Base-by-base conservation (phyloP, 1,140 invertebrate species). In the Rhizoglyphus robini region DNA sequence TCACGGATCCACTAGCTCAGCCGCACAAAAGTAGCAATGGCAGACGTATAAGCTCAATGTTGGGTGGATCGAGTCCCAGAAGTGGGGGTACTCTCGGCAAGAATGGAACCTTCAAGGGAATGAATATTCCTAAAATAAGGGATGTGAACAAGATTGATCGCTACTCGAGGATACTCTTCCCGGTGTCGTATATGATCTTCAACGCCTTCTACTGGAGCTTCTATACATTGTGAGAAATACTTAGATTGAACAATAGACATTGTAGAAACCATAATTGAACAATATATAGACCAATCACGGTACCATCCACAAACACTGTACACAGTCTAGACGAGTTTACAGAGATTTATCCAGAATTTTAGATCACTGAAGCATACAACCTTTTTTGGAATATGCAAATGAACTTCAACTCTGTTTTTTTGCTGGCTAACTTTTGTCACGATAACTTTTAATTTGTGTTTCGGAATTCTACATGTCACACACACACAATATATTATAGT, bases 101-200 rank as follows among this genome's bases (percentile, higher is more conserved):
- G 4, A 60, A 47, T 62, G 68, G 57, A n/a, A n/a, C n/a, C 38
- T 65, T 75, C 48, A 72, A 71, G 71, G 71, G 69, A 67, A 51
- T 2, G 1, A 75, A 72, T 63, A 86, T 96, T 78, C 93, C 91
- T 0, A 86, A 87, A 75, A 94, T 97, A 70, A 88, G 92, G 73
- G 92, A 97, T 76, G 92, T 98, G 38, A 96, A 96, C 75, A 86
- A 93, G 49, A 97, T 98, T 71, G 94, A 97, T 76, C 94, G 94
- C 73, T 95, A 94, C 74, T 94, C 92, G 8, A 80, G 94, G 68
- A 83, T 96, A 67, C 81, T 95, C 60, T 98, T 98, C 77, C 94
- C 94, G 0, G 83, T 93, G 27, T 87, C 90, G 66, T 98, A 96
- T 75, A 81, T 96, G 69, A 74, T 93, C 41, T 97, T 97, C 77